phyloP scores from a whole-genome alignment of 2,797 vertebrate genomes.

The Rachycentron canadum region DNA sequence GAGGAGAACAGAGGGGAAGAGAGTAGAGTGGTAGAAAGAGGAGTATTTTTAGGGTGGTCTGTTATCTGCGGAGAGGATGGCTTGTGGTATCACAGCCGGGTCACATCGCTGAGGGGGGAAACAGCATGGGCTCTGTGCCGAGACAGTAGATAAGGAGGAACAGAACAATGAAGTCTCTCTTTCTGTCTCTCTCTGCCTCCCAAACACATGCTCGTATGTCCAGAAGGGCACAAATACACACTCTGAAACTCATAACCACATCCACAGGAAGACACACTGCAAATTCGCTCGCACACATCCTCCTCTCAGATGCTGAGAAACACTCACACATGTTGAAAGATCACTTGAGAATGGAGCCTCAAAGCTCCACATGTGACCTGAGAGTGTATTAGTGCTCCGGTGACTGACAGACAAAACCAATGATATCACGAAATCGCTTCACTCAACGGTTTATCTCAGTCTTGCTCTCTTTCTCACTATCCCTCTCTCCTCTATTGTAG shows the following conservation, averaged over 20 bases:
- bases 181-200: slow-evolving; percentile 22
- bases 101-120: slow-evolving; percentile 77
- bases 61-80: slow-evolving; percentile 79
- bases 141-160: slow-evolving; percentile 73
- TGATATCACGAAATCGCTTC: slow-evolving; percentile 23
- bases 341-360: slow-evolving; percentile 26
- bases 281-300: slow-evolving; percentile 36
- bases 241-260: slow-evolving; percentile 48
- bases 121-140: slow-evolving; percentile 54
- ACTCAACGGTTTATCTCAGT: slow-evolving; percentile 37
- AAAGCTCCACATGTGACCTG: slow-evolving; percentile 22
- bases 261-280: slow-evolving; percentile 60
- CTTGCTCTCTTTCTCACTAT: slow-evolving; percentile 18
- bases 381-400: slow-evolving; percentile 18
- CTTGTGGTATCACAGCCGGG: slow-evolving; percentile 72
- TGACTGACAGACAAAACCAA: slow-evolving; percentile 39
- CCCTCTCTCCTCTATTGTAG: slow-evolving; percentile 55
- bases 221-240: slow-evolving; percentile 27
- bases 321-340: slow-evolving; percentile 38
- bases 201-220: slow-evolving; percentile 6
- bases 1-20: slow-evolving; percentile 65
- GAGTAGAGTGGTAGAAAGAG: slow-evolving; percentile 54
- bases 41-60: slow-evolving; percentile 85
- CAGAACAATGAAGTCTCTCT: slow-evolving; percentile 64
- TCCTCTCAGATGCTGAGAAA: slow-evolving; percentile 39